Evolutionary conservation across 2,113 vertebrate genomes (phyloP), one percentile per base, ranked within the genome.

Genomic region (Neoarius graeffei): DNA sequence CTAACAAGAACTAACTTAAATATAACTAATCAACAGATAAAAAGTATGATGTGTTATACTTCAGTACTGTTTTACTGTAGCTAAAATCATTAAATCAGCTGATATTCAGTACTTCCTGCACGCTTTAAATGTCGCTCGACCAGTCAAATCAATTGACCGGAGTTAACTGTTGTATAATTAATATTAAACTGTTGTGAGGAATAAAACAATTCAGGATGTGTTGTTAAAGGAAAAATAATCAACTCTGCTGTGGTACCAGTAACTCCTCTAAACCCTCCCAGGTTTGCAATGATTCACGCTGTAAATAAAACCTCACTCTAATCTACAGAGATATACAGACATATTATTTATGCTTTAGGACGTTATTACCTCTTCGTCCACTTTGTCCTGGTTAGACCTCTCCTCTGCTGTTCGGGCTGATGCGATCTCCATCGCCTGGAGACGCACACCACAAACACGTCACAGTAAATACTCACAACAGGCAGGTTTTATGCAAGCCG

Each of bases 371-470:
- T 99, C 98, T 76, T 99, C 98, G 71, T 99, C 97, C 80, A 99
- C 97, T 79, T 96, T 93, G 91, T 99, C 97, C 92, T 98, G 98
- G 93, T 94, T 96, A 25, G 97, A 96, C 71, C 96, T 92, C 91
- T 99, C 96, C 86, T 97, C 96, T 30, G 94, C 95, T 42, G 98
- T 98, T 91, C 97, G 96, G 57, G 95, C 93, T 0, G 95, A 91
- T 27, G 97, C 93, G 42, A 98, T 94, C 92, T 95, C 96, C 98
- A 99, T 99, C 52, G 95, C 96, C 98, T 99, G 88, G 35, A 92
- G 83, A 86, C 89, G 91, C 5, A 93, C 2, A 88, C 71, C 77
- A 80, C 54, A 71, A 42, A 20, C 17, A 59, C 17, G 19, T 23
- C 7, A 69, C 67, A 17, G 67, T 6, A 19, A 35, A 71, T 7